phyloP scores from a whole-genome alignment of 2,113 vertebrate genomes.

The Machaerirhynchus nigripectus region DNA sequence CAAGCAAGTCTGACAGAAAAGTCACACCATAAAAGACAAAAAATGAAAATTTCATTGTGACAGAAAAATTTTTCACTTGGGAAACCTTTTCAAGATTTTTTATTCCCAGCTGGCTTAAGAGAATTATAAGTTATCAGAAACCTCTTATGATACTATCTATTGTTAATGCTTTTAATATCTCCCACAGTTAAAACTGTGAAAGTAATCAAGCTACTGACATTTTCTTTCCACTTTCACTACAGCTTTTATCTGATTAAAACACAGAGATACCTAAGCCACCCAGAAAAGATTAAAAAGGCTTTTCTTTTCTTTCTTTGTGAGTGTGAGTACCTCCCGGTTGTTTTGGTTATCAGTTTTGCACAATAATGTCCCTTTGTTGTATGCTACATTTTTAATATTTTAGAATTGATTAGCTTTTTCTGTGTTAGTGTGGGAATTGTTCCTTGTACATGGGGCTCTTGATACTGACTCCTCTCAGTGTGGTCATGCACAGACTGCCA shows the following conservation, averaged over 20 bases:
- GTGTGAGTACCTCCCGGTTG: neutral
- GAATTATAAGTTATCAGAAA: conserved; percentile 35
- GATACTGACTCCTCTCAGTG: neutral
- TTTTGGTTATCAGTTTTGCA: neutral
- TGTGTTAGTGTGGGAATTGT: neutral
- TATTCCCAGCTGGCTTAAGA: conserved; percentile 18
- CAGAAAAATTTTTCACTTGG: conserved; percentile 17
- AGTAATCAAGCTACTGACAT: conserved; percentile 42
- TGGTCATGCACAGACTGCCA: neutral
- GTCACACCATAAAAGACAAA: neutral
- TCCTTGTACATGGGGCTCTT: neutral
- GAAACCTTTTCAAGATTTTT: conserved; percentile 11
- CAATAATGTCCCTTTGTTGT: neutral
- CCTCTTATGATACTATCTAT: conserved; percentile 22
- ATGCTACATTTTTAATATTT: neutral
- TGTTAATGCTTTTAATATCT: conserved; percentile 57
- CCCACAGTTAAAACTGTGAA: conserved; percentile 19
- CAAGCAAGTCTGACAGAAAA: neutral
- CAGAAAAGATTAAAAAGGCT: neutral
- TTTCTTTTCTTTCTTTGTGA: neutral
- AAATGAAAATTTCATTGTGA: conserved; percentile 46
- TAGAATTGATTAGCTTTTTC: neutral
- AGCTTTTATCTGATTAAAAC: conserved; percentile 29
- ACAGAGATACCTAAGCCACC: neutral
- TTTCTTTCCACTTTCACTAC: neutral